A percentile compares a stretch with the other conserved stretches of the same genome.
Conservation (phyloP, 2,888 invertebrate species). For the Idaea biselata region DNA sequence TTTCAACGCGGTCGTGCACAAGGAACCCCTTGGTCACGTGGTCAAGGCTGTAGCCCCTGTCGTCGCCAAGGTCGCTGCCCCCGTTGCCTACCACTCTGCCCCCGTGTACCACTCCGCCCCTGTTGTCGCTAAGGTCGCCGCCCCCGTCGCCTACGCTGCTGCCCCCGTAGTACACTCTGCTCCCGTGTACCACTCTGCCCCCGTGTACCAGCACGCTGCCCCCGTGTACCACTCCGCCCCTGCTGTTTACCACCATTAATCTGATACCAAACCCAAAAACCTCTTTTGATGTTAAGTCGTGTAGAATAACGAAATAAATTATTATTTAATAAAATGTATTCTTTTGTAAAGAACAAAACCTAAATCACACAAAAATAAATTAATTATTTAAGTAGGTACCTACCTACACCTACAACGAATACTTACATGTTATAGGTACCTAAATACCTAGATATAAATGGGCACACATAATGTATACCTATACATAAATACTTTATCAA, state of each 20-base stretch:
- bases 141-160: conserved; percentile 54
- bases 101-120: conserved; percentile 48
- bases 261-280: conserved; percentile 51
- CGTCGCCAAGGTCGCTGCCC: conserved; percentile 59
- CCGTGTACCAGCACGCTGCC: conserved; percentile 26
- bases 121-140: conserved; percentile 50
- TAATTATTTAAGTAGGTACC: not conserved
- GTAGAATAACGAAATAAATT: not conserved
- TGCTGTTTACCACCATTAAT: conserved; percentile 63
- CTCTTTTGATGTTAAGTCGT: conserved; percentile 28
- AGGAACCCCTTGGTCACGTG: conserved; percentile 55
- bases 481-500: no score
- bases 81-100: conserved; percentile 27
- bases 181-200: conserved; percentile 48
- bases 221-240: conserved; percentile 48
- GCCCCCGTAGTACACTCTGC: conserved; percentile 61
- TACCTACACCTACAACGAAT: not conserved
- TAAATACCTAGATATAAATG: no score
- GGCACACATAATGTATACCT: no score
- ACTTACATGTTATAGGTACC: no score
- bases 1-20: conserved; percentile 74
- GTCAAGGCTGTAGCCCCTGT: conserved; percentile 43
- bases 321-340: not conserved
- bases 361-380: no score
- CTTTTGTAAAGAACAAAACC: not conserved